Evolutionary conservation across 2,113 vertebrate genomes (phyloP).

Genomic region (Apus apus): DNA sequence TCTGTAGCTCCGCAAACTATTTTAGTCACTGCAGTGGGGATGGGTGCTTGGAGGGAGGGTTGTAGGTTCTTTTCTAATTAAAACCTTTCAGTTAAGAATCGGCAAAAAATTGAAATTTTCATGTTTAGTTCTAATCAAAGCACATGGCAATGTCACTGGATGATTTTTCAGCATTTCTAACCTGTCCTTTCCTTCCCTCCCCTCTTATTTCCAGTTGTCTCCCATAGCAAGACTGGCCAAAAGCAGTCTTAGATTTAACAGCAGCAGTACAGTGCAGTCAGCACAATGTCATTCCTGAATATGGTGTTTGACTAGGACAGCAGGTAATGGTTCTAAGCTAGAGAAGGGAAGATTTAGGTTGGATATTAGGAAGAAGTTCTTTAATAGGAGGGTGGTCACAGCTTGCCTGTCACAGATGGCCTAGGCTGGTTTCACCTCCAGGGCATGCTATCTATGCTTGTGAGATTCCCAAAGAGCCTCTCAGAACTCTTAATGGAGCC

Average conservation of each 20-base stretch:
- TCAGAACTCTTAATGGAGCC: background rate
- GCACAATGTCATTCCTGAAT: background rate
- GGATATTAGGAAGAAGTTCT: background rate
- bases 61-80: background rate
- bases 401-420: background rate
- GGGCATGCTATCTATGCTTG: background rate
- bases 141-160: background rate
- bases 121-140: background rate
- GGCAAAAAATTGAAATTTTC: background rate
- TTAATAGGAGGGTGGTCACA: background rate
- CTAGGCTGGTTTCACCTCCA: background rate
- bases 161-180: background rate
- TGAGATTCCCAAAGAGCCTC: background rate
- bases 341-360: too few species aligned
- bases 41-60: background rate
- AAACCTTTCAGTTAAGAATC: background rate
- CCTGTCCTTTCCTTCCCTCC: background rate
- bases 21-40: background rate
- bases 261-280: fast-evolving
- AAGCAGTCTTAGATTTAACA: background rate
- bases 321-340: too few species aligned
- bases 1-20: background rate
- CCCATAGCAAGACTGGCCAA: background rate
- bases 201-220: background rate
- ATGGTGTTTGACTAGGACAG: background rate